These are phyloP conservation scores for Conchocele bisecta DNA, from an alignment of 2,888 invertebrate species.

Conservation along the genomic window DNA sequence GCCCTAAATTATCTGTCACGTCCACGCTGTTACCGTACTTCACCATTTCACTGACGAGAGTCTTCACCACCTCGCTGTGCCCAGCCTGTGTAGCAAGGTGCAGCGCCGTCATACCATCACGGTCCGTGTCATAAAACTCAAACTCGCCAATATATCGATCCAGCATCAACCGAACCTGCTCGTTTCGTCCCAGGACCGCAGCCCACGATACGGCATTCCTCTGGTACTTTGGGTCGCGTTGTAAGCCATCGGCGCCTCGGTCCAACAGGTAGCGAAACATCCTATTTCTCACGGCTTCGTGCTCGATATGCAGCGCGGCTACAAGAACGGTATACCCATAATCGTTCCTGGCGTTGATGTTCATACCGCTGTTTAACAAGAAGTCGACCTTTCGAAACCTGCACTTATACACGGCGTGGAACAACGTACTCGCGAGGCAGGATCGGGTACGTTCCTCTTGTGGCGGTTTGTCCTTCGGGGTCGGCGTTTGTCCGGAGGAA, in stretches of 20 bases:
- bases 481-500: slow-evolving; percentile 12
- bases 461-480: slow-evolving; percentile 21
- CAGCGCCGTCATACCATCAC: slow-evolving; percentile 73
- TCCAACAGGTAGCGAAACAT: slow-evolving; percentile 73
- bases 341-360: slow-evolving; percentile 68
- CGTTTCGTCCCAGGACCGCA: slow-evolving; percentile 63
- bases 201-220: slow-evolving; percentile 75
- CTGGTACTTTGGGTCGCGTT: slow-evolving; percentile 61
- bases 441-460: slow-evolving; percentile 46
- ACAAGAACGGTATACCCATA: slow-evolving; percentile 73
- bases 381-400: slow-evolving; percentile 65
- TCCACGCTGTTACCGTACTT: slow-evolving; percentile 76
- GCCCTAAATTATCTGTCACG: slow-evolving; percentile 72
- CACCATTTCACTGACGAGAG: slow-evolving; percentile 66
- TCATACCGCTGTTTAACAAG: slow-evolving; percentile 67
- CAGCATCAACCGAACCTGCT: slow-evolving; percentile 66
- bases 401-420: slow-evolving; percentile 66
- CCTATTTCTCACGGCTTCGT: slow-evolving; percentile 61
- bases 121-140: slow-evolving; percentile 72
- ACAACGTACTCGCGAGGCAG: slow-evolving; percentile 62
- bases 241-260: slow-evolving; percentile 66
- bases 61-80: slow-evolving; percentile 62
- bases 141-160: slow-evolving; percentile 72
- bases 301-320: slow-evolving; percentile 73
- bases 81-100: slow-evolving; percentile 76